Conservation (phyloP, 1,140 invertebrate species). For the Paraescarpia echinospica region DNA sequence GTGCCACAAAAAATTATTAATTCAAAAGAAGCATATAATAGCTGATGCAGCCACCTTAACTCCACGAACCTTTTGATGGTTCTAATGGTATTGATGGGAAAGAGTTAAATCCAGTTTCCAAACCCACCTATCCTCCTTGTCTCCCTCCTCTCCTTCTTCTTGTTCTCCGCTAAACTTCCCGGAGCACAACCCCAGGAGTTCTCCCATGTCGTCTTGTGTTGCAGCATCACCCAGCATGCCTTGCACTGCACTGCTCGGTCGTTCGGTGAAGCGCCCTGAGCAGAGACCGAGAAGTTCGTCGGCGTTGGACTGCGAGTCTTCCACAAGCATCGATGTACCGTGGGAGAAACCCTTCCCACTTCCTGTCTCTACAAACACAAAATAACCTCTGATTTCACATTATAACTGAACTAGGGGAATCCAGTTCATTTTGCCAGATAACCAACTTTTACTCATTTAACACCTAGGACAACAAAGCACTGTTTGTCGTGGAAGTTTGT, state of each 20-base stretch:
- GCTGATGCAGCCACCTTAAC: too few species aligned
- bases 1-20: not conserved
- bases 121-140: not conserved
- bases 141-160: slow-evolving; percentile 23
- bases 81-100: not conserved
- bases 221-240: not conserved
- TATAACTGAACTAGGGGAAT: too few species aligned
- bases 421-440: too few species aligned
- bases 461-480: too few species aligned
- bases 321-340: not conserved
- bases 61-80: not conserved
- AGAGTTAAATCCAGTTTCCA: not conserved
- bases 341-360: not conserved
- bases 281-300: slow-evolving; percentile 55
- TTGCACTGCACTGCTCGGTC: not conserved
- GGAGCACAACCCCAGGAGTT: slow-evolving; percentile 56
- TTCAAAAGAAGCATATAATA: too few species aligned
- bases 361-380: not conserved
- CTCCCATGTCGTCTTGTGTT: slow-evolving; percentile 42
- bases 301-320: slow-evolving; percentile 2
- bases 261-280: slow-evolving; percentile 51
- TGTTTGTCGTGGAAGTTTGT: too few species aligned
- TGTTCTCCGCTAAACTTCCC: slow-evolving; percentile 46
- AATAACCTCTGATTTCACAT: not conserved
- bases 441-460: too few species aligned